Percentiles rank a stretch among this genome's conserved stretches.
Evolutionary conservation across 2,113 vertebrate genomes (phyloP).

Genomic region (Bucco capensis): DNA sequence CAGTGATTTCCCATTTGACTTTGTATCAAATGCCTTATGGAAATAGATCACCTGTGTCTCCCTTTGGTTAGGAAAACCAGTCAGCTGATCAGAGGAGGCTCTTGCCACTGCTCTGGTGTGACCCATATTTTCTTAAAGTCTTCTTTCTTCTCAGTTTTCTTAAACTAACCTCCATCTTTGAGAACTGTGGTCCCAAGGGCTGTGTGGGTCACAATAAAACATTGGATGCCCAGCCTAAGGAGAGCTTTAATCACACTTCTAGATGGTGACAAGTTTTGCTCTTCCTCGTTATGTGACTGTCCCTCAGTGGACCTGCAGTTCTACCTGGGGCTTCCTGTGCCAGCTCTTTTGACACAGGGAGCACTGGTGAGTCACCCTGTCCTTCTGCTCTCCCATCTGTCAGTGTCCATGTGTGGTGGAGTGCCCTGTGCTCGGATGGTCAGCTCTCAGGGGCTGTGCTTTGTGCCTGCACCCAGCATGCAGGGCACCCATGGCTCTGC

Average conservation of each 20-base stretch:
- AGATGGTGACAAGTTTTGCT: not conserved
- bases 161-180: not conserved
- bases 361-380: constrained; percentile 7
- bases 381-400: constrained; percentile 56
- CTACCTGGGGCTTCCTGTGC: not conserved
- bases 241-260: not conserved
- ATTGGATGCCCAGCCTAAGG: not conserved
- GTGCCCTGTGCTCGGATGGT: not conserved
- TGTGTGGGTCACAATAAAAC: not conserved
- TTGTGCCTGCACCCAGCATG: not conserved
- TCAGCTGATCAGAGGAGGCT: not conserved
- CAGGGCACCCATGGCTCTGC: not conserved
- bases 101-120: not conserved
- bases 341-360: not conserved
- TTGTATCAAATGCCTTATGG: not conserved
- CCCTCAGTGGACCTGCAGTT: not conserved
- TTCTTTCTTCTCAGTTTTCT: not conserved
- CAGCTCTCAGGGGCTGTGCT: not conserved
- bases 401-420: not conserved
- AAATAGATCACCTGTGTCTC: not conserved
- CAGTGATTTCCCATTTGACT: not conserved
- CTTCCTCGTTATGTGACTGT: not conserved
- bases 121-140: not conserved
- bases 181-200: not conserved
- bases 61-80: not conserved